Conservation (phyloP, 2,113 vertebrate species). For the Xiphophorus couchianus region DNA sequence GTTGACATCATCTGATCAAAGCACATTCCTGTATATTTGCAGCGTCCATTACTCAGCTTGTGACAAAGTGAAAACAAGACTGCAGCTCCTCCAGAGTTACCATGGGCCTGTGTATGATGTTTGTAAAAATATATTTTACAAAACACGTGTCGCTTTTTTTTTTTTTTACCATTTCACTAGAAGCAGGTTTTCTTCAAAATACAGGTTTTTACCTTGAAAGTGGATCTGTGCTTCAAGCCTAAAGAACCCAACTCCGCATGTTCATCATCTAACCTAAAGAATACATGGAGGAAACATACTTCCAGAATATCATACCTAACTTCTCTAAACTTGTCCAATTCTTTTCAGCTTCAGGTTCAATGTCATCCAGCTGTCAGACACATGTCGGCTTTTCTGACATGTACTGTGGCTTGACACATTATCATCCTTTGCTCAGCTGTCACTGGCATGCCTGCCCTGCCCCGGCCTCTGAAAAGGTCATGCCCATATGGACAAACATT, state of each 20-base stretch:
- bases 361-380: slow-evolving; percentile 69
- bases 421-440: slow-evolving; percentile 75
- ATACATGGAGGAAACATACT: neutral
- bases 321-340: slow-evolving; percentile 1
- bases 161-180: no score
- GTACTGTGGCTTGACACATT: slow-evolving; percentile 69
- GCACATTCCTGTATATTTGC: no score
- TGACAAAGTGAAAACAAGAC: no score
- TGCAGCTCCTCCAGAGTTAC: no score
- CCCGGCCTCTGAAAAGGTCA: slow-evolving; percentile 61
- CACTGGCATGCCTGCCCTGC: slow-evolving; percentile 54
- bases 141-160: no score
- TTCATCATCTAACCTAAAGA: neutral
- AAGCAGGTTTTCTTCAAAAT: neutral
- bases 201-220: neutral
- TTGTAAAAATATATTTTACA: neutral
- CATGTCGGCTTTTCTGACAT: slow-evolving; percentile 54
- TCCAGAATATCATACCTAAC: neutral
- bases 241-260: no score
- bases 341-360: slow-evolving; percentile 30
- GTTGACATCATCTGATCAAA: no score
- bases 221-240: no score
- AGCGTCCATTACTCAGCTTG: no score
- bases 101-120: no score
- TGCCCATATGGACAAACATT: slow-evolving; percentile 76